Base-by-base conservation (phyloP, 53 echinoderm and acorn worm genomes). In the Paracentrotus lividus region DNA sequence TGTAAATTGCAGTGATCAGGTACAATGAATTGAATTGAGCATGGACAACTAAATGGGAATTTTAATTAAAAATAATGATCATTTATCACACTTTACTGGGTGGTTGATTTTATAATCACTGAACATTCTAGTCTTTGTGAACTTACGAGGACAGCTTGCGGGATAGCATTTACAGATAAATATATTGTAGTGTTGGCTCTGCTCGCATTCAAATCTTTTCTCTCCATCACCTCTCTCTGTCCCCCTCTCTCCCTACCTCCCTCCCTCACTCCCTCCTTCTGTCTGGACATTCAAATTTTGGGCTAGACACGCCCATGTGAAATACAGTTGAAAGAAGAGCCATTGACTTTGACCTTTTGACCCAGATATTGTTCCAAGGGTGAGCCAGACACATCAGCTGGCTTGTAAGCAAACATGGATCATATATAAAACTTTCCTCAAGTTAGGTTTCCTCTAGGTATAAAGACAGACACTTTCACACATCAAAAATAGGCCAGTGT, bases 321-420 rank as follows among this genome's bases (percentile, higher is more conserved):
- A 69, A 84, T 26, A 0, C 8, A 84, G 84, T n/a, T 47, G 84
- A 84, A 84, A 84, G 84, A 84, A 45, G 51, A 84, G 49, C 84
- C 51, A 23, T 45, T 84, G 84, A 84, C 84, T 84, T 45, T 84
- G 84, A 84, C 84, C 84, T 84, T 26, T 84, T 84, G 84, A 84
- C 84, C 84, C 31, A 84, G n/a, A 49, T 84, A 84, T 84, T 84
- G 84, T 45, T 84, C 23, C 49, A 49, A 47, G 84, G 47, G 49
- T 47, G 84, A 84, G 84, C 45, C 47, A 84, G 84, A 84, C 84
- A 84, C 47, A 84, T 69, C 69, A 69, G 69, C 69, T 69, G 69
- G 69, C 34, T 69, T 69, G 69, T 69, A 69, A 69, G 69, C 38
- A 69, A 69, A 69, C 36, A 69, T 2, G 36, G 69, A 38, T 69